Conservation (phyloP, 23 tunicate species). For the Halocynthia aurantium region DNA sequence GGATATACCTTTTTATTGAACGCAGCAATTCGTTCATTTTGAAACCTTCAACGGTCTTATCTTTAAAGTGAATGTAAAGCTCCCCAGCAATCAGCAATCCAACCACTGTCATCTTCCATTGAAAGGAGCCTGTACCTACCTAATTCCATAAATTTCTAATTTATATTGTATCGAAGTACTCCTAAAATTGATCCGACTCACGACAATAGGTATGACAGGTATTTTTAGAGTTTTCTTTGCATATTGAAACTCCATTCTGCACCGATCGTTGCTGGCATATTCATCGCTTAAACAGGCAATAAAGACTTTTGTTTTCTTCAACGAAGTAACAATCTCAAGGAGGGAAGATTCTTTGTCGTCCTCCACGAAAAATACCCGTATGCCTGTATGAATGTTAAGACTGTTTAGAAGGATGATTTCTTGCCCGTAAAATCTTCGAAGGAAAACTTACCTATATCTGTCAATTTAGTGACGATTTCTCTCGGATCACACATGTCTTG, state of each 20-base stretch:
- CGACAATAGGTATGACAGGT: conserved; percentile 88
- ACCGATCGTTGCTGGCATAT: conserved; percentile 82
- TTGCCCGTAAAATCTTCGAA: too few species aligned
- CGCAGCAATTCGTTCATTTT: conserved; percentile 78
- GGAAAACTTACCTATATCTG: conserved; percentile 35
- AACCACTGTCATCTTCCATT: conserved; percentile 95
- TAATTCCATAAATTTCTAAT: not conserved
- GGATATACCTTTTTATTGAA: conserved; percentile 51
- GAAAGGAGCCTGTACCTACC: conserved; percentile 92
- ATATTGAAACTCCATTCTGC: conserved; percentile 91
- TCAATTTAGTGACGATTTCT: conserved; percentile 56
- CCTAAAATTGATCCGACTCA: conserved; percentile 1
- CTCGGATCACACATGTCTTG: conserved; percentile 75
- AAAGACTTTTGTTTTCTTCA: conserved; percentile 65
- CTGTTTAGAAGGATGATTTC: not conserved
- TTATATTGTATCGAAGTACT: not conserved
- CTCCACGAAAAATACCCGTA: conserved; percentile 38
- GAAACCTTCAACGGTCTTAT: conserved; percentile 49
- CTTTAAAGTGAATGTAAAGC: conserved; percentile 90
- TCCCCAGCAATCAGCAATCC: conserved; percentile 94
- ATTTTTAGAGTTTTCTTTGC: conserved; percentile 81
- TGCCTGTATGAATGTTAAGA: conserved; percentile 16
- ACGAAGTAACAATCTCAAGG: conserved; percentile 36
- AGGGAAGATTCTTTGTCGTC: conserved; percentile 32
- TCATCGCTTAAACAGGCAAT: conserved; percentile 94